phyloP scores from a whole-genome alignment of 2,797 vertebrate species.

The Sebastes itinus region DNA sequence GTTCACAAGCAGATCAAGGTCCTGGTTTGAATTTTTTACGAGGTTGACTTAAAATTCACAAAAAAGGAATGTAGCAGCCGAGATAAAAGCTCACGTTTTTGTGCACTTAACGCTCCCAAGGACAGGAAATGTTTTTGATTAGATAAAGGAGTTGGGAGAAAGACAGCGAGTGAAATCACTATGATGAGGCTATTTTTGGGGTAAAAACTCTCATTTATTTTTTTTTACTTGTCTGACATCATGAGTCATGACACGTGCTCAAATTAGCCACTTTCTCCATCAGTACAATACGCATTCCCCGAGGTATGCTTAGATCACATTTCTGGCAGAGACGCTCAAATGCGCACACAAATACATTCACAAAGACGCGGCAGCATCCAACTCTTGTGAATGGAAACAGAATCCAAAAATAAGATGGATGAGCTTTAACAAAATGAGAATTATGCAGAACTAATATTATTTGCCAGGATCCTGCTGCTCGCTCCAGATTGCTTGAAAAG shows the following conservation, averaged over 20 bases:
- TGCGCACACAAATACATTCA: constrained; percentile 17
- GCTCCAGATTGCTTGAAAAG: constrained; percentile 67
- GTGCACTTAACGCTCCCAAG: background rate
- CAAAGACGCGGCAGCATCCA: constrained; percentile 11
- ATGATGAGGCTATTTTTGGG: constrained; percentile 42
- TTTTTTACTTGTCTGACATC: constrained; percentile 15
- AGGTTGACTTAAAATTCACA: constrained; percentile 14
- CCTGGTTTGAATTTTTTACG: constrained; percentile 35
- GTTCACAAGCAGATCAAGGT: constrained; percentile 8
- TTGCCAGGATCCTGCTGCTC: constrained; percentile 57
- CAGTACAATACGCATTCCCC: constrained; percentile 5
- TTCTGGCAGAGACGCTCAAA: constrained; percentile 12
- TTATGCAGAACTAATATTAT: constrained; percentile 58
- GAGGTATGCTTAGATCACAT: constrained; percentile 35
- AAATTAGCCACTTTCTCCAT: constrained; percentile 40
- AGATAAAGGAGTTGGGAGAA: background rate
- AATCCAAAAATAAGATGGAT: constrained; percentile 55
- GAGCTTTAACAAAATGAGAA: constrained; percentile 55
- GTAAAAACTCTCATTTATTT: too few relatives aligned
- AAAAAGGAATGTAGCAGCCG: constrained; percentile 1
- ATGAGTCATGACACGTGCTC: constrained; percentile 32
- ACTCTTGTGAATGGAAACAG: constrained; percentile 54
- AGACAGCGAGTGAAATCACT: background rate
- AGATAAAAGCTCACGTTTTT: constrained; percentile 10
- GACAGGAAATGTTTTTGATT: constrained; percentile 12